Conservation (phyloP, 1,140 invertebrate species). For the Trinorchestia longiramus region DNA sequence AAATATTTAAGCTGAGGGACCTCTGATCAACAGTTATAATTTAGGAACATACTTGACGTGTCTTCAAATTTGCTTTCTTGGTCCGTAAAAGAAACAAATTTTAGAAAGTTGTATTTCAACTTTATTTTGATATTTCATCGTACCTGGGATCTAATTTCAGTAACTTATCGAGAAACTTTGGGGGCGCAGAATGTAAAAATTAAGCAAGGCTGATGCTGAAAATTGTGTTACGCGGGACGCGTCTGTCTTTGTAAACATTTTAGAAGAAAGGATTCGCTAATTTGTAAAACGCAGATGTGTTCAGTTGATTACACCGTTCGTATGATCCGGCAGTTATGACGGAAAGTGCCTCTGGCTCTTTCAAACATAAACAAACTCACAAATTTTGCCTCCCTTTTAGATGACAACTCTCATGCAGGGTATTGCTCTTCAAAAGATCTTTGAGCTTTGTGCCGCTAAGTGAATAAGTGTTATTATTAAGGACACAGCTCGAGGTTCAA, state of each 20-base stretch:
- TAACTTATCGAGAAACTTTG: not conserved
- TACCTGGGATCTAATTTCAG: not conserved
- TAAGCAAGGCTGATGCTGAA: not conserved
- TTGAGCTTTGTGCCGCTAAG: conserved; percentile 45
- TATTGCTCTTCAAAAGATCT: conserved; percentile 44
- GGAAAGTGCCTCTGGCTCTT: not conserved
- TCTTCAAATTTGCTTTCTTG: not conserved
- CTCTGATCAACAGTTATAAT: too few relatives aligned
- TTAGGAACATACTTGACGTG: not conserved
- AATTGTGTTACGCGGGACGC: not conserved
- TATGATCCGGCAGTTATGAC: not conserved
- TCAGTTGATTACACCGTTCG: not conserved
- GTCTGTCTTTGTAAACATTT: not conserved
- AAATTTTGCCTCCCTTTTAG: conserved; percentile 4
- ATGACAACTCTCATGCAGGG: conserved; percentile 3
- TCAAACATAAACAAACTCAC: conserved; percentile 2
- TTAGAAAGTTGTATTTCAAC: not conserved
- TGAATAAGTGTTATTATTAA: conserved; percentile 48
- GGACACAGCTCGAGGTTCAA: not conserved
- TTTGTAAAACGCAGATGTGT: not conserved
- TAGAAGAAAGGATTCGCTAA: not conserved
- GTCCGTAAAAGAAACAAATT: not conserved
- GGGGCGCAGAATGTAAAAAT: not conserved
- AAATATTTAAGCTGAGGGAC: too few relatives aligned
- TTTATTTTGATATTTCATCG: not conserved